Evolutionary conservation across 2,888 invertebrate species (phyloP).

Genomic region (Brenthis ino): DNA sequence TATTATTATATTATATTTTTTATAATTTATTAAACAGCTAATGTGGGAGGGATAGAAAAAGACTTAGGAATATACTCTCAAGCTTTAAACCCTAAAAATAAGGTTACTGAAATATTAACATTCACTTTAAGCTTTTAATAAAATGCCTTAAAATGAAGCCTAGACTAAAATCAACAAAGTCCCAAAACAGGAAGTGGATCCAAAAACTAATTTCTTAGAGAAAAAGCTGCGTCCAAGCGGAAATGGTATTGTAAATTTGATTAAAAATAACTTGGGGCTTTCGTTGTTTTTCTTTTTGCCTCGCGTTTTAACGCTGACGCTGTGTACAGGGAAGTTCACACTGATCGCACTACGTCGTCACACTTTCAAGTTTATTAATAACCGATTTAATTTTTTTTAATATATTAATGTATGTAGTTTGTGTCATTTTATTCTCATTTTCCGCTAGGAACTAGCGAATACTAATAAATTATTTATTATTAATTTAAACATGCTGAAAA

Average conservation of each 20-base stretch:
- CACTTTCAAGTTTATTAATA: no score
- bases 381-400: neutral
- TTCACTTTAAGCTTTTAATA: neutral
- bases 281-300: slow-evolving; percentile 24
- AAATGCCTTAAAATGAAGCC: neutral
- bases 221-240: slow-evolving; percentile 28
- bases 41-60: no score
- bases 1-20: no score
- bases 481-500: no score
- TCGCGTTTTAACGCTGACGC: slow-evolving; percentile 12
- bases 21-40: no score
- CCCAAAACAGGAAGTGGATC: slow-evolving; percentile 18
- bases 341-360: neutral
- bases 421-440: no score
- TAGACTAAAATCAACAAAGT: slow-evolving; percentile 13
- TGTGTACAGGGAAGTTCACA: slow-evolving; percentile 1
- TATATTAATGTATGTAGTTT: neutral
- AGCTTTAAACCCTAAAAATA: no score
- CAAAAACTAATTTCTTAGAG: slow-evolving; percentile 39
- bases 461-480: no score
- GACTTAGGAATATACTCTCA: no score
- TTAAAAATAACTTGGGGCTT: slow-evolving; percentile 34
- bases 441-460: no score
- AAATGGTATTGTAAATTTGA: slow-evolving; percentile 36
- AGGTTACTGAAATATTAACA: neutral